phyloP scores from a whole-genome alignment of 2,113 vertebrate species.

The Arenaria interpres region DNA sequence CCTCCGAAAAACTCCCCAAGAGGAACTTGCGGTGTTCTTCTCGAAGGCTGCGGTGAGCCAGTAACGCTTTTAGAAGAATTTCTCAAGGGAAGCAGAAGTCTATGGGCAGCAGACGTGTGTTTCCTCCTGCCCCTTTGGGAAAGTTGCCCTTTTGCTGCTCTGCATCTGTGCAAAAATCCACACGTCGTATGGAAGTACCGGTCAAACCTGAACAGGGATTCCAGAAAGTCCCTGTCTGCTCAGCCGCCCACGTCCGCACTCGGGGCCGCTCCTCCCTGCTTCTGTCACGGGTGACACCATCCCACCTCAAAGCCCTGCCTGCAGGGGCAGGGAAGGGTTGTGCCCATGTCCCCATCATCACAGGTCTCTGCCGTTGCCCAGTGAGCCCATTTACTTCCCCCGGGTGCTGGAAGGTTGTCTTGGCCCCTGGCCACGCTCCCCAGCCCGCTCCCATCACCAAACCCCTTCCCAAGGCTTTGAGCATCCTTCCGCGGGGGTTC shows the following conservation, averaged over 20 bases:
- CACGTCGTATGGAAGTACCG: accelerated
- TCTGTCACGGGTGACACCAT: not conserved
- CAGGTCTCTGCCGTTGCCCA: not conserved
- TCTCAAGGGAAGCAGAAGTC: not conserved
- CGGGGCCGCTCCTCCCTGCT: not conserved
- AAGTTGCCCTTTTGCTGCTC: not conserved
- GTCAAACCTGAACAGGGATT: not conserved
- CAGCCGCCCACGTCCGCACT: accelerated
- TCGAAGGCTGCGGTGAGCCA: not conserved
- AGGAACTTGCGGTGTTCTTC: not conserved
- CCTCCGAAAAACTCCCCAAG: not conserved
- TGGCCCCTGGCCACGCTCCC: not conserved
- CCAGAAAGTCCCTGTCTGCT: not conserved
- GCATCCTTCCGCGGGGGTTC: not conserved
- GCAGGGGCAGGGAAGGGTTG: not conserved
- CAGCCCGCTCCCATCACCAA: accelerated
- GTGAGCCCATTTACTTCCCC: not conserved
- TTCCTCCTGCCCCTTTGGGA: not conserved
- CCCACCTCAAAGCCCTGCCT: accelerated
- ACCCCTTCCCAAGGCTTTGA: not conserved
- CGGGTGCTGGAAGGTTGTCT: not conserved
- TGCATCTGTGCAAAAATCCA: not conserved
- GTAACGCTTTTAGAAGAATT: not conserved
- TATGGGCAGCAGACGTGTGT: not conserved
- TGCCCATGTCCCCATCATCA: not conserved